Conservation (phyloP, 2,888 invertebrate genomes). For the Aspidapion aeneum region DNA sequence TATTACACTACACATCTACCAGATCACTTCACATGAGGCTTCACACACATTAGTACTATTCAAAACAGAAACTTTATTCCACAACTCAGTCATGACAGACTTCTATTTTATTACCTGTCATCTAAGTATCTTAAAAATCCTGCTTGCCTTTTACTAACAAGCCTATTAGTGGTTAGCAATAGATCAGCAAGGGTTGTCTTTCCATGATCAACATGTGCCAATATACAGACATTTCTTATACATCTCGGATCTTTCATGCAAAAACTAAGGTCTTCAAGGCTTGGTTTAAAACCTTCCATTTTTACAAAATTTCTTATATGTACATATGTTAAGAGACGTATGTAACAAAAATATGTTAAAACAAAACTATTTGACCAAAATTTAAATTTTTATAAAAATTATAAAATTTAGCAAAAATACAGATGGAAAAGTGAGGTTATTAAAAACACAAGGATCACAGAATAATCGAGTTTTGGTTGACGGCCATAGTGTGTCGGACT, state of each 20-base stretch:
- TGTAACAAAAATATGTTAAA: too few relatives aligned
- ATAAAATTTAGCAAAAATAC: neutral
- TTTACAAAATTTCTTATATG: slow-evolving; percentile 16
- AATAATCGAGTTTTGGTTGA: too few relatives aligned
- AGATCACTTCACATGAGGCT: too few relatives aligned
- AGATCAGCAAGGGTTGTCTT: slow-evolving; percentile 96
- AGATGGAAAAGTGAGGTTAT: neutral
- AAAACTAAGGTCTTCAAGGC: slow-evolving; percentile 30
- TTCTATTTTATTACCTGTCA: slow-evolving; percentile 56
- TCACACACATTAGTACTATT: too few relatives aligned
- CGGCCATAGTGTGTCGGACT: too few relatives aligned
- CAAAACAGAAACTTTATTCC: too few relatives aligned
- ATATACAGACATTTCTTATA: slow-evolving; percentile 92
- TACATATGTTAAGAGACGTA: too few relatives aligned
- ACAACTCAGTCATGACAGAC: too few relatives aligned
- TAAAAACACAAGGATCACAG: neutral
- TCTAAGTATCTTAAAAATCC: slow-evolving; percentile 93
- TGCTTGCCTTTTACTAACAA: slow-evolving; percentile 87
- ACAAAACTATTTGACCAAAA: too few relatives aligned
- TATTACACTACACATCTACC: too few relatives aligned
- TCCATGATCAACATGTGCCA: slow-evolving; percentile 98
- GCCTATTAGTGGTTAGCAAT: slow-evolving; percentile 88
- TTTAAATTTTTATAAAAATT: neutral
- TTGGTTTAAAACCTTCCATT: slow-evolving; percentile 34
- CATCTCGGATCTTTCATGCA: slow-evolving; percentile 50